Evolutionary conservation across 92 coral and sea anemone genomes (phyloP), one percentile per base, ranked within the genome.

Genomic region (Bergia sp.): DNA sequence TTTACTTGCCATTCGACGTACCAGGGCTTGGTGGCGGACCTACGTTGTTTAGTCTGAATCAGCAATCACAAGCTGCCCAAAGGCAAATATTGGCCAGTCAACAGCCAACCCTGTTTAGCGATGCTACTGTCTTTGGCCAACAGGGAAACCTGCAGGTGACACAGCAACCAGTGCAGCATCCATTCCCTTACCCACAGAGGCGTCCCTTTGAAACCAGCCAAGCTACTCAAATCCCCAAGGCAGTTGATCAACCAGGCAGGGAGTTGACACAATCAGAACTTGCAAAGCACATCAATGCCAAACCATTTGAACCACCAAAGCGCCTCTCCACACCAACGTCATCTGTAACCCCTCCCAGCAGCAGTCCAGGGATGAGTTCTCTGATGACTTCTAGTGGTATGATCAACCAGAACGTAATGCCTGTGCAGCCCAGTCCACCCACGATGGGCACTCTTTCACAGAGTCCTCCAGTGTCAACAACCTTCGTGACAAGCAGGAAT

Each of bases 251-350:
- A 43, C 80, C 85, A 40, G 89, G 82, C 23, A 79, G 91, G 67
- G 98, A 88, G 40, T 90, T 85, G 80, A 80, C 89, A 37, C 98
- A 92, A 81, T 97, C 99, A 40, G 99, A 95, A 67, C 88, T 97
- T 88, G 96, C 91, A 71, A 97, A 97, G 86, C 99, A 97, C 82
- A 92, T 97, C 23, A 92, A 97, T 91, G 99, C 99, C 20, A 97
- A 97, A 85, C 99, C 99, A 44, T 97, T 97, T 90, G 98, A 97
- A 87, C 99, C 99, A 67, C 99, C 99, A 76, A 92, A 93, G 90
- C 93, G 97, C 23, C 86, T 90, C 45, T 92, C 96, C 57, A 90
- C 97, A 18, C 94, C 98, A 65, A 94, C 92, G 20, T 89, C 96
- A 47, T 61, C 89, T 13, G 75, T 94, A 57, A 83, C 92, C 16